phyloP scores from a whole-genome alignment of 2,888 invertebrate genomes.

The Xanthorhoe designata region DNA sequence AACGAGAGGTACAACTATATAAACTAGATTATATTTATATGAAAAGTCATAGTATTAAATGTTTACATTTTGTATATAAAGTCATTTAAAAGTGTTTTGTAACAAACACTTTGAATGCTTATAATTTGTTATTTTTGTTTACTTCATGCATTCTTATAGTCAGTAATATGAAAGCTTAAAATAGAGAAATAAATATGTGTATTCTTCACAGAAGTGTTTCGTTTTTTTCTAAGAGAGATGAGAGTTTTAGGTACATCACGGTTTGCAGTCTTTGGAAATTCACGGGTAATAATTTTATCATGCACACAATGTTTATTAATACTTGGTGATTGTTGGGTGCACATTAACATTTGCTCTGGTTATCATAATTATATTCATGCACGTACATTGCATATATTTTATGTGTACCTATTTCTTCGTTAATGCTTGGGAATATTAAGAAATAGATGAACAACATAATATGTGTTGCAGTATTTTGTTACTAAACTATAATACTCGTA shows the following conservation, averaged over 20 bases:
- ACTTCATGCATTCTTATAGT: constrained; percentile 63
- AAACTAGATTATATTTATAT: constrained; percentile 59
- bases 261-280: constrained; percentile 43
- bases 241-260: constrained; percentile 34
- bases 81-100: constrained; percentile 23
- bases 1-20: constrained; percentile 68
- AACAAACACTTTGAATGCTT: constrained; percentile 22
- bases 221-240: constrained; percentile 65
- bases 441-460: not conserved
- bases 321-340: constrained; percentile 28
- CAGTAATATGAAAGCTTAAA: constrained; percentile 58
- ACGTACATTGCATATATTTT: not conserved
- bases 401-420: not conserved
- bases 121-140: constrained; percentile 46
- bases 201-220: constrained; percentile 78
- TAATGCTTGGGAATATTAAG: not conserved
- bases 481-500: not conserved
- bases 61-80: constrained; percentile 49
- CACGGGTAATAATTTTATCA: constrained; percentile 44
- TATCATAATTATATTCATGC: not conserved
- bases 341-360: constrained; percentile 12
- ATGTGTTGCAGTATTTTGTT: not conserved
- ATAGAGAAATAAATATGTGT: constrained; percentile 78
- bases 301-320: constrained; percentile 38
- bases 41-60: constrained; percentile 49